Conservation (phyloP, 2,797 vertebrate species). For the Rhodeus uyekii region DNA sequence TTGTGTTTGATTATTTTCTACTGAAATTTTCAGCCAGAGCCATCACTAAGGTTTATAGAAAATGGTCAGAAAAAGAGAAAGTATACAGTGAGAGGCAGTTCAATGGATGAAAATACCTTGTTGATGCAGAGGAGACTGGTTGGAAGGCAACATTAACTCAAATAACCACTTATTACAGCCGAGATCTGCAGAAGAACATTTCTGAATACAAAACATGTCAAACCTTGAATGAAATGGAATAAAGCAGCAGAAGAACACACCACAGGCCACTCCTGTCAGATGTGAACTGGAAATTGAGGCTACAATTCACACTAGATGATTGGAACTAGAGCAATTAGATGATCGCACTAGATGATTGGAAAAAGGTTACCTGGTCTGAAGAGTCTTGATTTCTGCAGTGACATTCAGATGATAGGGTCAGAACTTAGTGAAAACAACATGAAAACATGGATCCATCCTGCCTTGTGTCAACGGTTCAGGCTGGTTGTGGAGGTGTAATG, state of each 20-base stretch:
- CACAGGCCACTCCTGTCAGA: neutral
- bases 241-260: neutral
- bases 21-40: neutral
- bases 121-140: neutral
- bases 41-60: neutral
- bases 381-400: constrained; percentile 11
- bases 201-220: neutral
- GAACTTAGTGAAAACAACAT: constrained; percentile 50
- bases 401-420: constrained; percentile 41
- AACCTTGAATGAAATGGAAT: neutral
- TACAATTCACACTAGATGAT: neutral
- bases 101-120: neutral
- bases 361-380: neutral
- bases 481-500: neutral
- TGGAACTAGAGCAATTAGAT: no score
- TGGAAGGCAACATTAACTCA: neutral
- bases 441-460: constrained; percentile 44
- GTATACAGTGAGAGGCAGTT: neutral
- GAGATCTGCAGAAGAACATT: neutral
- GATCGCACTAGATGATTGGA: neutral
- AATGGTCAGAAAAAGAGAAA: neutral
- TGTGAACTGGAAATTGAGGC: neutral
- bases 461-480: constrained; percentile 38
- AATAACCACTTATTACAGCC: neutral
- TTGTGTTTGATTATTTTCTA: no score